Conservation (phyloP, 2,797 vertebrate genomes). For the Acridotheres tristis region DNA sequence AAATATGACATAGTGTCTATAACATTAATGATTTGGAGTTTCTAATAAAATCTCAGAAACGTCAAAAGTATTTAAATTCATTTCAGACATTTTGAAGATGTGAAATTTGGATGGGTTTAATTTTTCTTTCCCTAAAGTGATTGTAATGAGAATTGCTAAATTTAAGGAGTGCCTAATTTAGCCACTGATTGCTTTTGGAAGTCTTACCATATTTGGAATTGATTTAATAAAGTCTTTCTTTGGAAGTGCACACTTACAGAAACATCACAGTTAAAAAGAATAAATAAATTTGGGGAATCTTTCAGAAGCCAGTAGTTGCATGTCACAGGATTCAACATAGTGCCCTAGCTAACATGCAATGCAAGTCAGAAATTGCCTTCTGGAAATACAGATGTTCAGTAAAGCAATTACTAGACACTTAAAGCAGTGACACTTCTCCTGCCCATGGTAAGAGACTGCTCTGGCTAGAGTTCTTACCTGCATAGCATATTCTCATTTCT, state of each 20-base stretch:
- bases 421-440: background rate
- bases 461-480: background rate
- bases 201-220: slow-evolving; percentile 6
- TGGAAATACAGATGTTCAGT: background rate
- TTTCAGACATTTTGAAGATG: slow-evolving; percentile 9
- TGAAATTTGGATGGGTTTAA: slow-evolving; percentile 17
- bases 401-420: background rate
- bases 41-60: slow-evolving; percentile 35
- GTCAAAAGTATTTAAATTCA: background rate
- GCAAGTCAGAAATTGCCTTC: background rate
- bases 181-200: slow-evolving; percentile 48
- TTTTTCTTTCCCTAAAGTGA: background rate
- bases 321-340: background rate
- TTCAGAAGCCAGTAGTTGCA: background rate
- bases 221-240: background rate
- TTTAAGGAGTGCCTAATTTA: slow-evolving; percentile 43
- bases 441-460: background rate
- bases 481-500: background rate
- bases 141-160: slow-evolving; percentile 40
- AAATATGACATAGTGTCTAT: slow-evolving; percentile 60
- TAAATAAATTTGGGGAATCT: background rate
- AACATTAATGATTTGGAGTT: slow-evolving; percentile 15
- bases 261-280: background rate
- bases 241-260: background rate
- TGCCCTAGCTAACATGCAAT: background rate